These are phyloP conservation scores for Tetrao urogallus DNA, from an alignment of 2,113 vertebrate genomes.

Conservation along the genomic window DNA sequence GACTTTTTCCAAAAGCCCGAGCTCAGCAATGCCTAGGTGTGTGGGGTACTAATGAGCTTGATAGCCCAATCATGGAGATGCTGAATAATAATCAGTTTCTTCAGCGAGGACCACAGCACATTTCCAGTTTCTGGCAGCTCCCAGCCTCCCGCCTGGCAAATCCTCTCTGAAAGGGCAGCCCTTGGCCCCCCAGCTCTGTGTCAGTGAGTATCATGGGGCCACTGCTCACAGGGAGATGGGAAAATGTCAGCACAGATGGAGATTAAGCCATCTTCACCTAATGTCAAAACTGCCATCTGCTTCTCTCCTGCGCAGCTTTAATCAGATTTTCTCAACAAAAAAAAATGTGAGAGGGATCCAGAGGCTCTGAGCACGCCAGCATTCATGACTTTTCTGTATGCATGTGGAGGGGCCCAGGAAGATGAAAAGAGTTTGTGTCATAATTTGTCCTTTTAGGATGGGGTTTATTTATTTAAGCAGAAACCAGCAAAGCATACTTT, in stretches of 20 bases:
- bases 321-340: constrained; percentile 61
- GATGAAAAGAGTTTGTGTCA: background rate
- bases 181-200: background rate
- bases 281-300: constrained; percentile 72
- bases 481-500: background rate
- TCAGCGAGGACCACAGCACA: background rate
- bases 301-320: constrained; percentile 44
- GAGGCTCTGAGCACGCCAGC: background rate
- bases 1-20: background rate
- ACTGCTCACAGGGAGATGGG: constrained; percentile 7
- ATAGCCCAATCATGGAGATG: background rate
- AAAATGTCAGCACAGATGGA: constrained; percentile 73
- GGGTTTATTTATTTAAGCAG: background rate
- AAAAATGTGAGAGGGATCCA: background rate
- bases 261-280: constrained; percentile 70
- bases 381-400: background rate
- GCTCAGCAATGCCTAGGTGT: background rate
- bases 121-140: background rate
- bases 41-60: background rate
- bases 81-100: background rate
- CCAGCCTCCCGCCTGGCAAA: background rate
- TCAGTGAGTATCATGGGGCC: background rate
- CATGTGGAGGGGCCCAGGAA: background rate
- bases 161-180: background rate
- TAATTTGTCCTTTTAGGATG: background rate